Evolutionary conservation across 2,797 vertebrate species (phyloP).

Genomic region (Anomalospiza imberbis): DNA sequence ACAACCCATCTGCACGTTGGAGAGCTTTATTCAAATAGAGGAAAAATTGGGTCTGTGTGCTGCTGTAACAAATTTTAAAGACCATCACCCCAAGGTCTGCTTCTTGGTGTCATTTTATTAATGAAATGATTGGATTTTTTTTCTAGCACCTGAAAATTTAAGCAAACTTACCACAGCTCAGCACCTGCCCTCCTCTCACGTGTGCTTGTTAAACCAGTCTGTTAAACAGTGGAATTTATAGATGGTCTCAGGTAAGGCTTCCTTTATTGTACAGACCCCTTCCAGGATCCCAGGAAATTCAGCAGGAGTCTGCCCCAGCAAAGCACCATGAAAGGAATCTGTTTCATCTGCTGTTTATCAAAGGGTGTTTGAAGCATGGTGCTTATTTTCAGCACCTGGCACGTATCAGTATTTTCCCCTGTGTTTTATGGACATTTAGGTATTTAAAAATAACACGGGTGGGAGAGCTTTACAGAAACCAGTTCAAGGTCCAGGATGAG

Average conservation of each 20-base stretch:
- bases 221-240: neutral
- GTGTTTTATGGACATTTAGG: neutral
- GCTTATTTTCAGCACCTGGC: neutral
- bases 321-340: neutral
- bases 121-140: neutral
- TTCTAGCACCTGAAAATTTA: neutral
- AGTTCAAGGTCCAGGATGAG: neutral
- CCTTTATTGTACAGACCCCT: neutral
- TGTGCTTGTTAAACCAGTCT: neutral
- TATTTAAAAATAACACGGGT: neutral
- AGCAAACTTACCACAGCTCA: neutral
- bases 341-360: neutral
- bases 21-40: neutral
- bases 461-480: neutral
- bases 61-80: neutral
- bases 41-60: neutral
- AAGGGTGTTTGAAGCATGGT: neutral
- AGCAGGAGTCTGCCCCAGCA: neutral
- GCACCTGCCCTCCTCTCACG: neutral
- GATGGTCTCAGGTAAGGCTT: neutral
- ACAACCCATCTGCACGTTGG: accelerated
- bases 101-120: neutral
- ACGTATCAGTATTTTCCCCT: neutral
- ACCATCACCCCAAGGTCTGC: neutral
- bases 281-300: neutral